Base-by-base conservation (phyloP, 2,888 invertebrate species). In the Macaria notata region DNA sequence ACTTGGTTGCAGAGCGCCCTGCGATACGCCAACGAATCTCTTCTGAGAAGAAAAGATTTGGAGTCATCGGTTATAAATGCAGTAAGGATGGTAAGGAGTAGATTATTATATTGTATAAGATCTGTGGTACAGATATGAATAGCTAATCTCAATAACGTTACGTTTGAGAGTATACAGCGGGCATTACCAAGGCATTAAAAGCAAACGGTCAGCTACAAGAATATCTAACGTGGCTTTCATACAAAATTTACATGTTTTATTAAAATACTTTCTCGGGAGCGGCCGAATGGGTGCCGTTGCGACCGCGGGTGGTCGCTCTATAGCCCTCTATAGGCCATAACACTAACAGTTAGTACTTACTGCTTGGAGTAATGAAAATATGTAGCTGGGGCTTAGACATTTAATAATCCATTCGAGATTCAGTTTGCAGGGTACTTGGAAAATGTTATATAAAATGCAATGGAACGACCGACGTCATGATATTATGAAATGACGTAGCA, bases 171-270 rank as follows among this genome's bases (percentile, higher is more conserved):
- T 19, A 19, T 19, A 19, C 19, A 36, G 33, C 33, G 4, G 7
- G 7, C 33, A 36, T 36, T 36, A 7, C 7, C 4, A 6, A 36
- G 9, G n/a, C 41, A 41, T 8, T 5, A 3, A 41, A 39, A 7
- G 9, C 30, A 58, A 57, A 54, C 55, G 42, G 36, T 42, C 46
- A 49, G 51, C 47, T 39, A 43, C 42, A 54, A 44, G 62, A 56
- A 55, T 59, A 51, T 51, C 49, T 43, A 55, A 49, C 53, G 50
- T 54, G 46, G 51, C 58, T 59, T 66, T 62, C 58, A 61, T 59
- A 50, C 52, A 60, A 46, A 63, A 62, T 62, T 61, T 59, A 62
- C 55, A 63, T 63, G 55, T 63, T 59, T 60, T 63, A 64, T 64
- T 56, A 61, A 52, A 62, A 58, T 29, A 55, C 66, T 66, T 66